phyloP scores from a whole-genome alignment of 1,140 invertebrate genomes.

The Chymomyza costata region DNA sequence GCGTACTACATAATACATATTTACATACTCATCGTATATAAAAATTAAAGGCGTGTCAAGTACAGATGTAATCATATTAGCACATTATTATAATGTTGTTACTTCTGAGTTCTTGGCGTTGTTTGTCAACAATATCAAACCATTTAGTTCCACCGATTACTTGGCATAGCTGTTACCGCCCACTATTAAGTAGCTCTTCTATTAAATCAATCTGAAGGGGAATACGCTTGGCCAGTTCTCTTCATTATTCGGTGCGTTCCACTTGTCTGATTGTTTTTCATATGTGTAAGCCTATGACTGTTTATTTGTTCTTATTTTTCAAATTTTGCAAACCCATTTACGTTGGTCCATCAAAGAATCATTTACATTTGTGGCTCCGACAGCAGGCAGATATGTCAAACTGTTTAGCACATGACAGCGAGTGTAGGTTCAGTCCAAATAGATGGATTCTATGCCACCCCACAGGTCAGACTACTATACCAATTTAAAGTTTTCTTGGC shows the following conservation, averaged over 20 bases:
- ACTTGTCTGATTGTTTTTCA: constrained; percentile 2
- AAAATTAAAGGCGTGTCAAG: too few species aligned
- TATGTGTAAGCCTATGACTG: constrained; percentile 22
- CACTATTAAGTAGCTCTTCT: constrained; percentile 44
- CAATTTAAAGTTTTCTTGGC: constrained; percentile 6
- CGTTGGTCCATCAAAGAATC: constrained; percentile 43
- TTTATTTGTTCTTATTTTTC: constrained; percentile 37
- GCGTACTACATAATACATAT: too few species aligned
- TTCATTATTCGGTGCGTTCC: neutral
- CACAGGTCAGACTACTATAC: too few species aligned
- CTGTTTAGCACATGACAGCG: too few species aligned
- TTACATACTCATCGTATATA: too few species aligned
- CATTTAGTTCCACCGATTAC: constrained; percentile 58
- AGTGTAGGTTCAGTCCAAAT: too few species aligned
- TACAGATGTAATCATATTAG: constrained; percentile 47
- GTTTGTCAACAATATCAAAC: constrained; percentile 62
- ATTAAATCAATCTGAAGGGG: constrained; percentile 5
- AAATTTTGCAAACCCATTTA: constrained; percentile 41
- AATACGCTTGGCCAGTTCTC: too few species aligned
- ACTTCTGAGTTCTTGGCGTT: constrained; percentile 4
- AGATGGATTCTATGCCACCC: too few species aligned
- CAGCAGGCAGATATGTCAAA: too few species aligned
- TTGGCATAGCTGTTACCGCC: constrained; percentile 57
- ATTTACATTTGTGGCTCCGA: constrained; percentile 33
- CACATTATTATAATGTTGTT: constrained; percentile 10